Conservation (phyloP, 2,797 vertebrate genomes). For the Mionectes olivaceus region DNA sequence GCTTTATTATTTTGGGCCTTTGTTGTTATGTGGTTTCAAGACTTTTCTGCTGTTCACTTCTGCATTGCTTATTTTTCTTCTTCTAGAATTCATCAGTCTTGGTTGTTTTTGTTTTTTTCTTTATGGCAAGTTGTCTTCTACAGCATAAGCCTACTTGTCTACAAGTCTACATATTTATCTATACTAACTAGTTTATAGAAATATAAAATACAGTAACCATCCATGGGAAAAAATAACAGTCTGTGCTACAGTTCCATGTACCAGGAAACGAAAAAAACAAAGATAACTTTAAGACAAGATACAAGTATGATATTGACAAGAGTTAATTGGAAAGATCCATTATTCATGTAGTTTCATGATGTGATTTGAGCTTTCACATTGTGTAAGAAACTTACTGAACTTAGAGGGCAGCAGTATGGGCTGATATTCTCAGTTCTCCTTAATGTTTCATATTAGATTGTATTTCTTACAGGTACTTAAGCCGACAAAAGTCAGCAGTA, state of each 20-base stretch:
- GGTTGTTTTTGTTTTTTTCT: background rate
- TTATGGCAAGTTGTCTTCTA: background rate
- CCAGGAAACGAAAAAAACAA: background rate
- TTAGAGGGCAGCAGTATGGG: background rate
- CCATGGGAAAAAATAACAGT: background rate
- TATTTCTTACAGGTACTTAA: background rate
- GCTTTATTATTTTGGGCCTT: background rate
- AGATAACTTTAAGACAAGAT: background rate
- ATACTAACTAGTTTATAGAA: background rate
- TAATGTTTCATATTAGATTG: background rate
- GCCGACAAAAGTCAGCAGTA: background rate
- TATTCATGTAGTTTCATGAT: background rate
- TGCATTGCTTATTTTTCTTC: background rate
- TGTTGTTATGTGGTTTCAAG: background rate
- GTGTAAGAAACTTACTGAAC: background rate
- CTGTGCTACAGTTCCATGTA: background rate
- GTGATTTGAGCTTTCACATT: background rate
- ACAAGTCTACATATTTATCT: background rate
- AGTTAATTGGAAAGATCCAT: background rate
- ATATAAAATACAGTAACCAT: background rate
- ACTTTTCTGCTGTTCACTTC: background rate
- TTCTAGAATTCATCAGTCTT: background rate
- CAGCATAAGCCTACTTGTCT: background rate
- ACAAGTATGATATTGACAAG: background rate
- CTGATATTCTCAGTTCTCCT: background rate